Evolutionary conservation across 92 coral and sea anemone species (phyloP), one percentile per base, ranked within the genome.

Genomic region (Palythoa caribaeorum): DNA sequence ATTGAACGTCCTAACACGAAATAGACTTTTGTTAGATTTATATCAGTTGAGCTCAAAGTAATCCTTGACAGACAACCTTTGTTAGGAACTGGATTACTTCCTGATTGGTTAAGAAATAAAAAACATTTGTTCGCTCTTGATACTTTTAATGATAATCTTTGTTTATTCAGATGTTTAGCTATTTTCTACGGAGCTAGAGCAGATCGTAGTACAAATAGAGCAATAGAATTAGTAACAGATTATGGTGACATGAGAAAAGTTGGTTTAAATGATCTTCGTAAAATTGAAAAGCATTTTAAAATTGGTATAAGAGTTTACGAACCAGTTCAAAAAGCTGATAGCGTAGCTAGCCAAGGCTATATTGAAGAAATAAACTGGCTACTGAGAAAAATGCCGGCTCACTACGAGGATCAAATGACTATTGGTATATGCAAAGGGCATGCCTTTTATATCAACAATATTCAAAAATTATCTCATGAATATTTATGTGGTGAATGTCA

Each of bases 1-100:
- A 47, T 81, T 12, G 86, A 81, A 0, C 83, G 83, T 35, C 83
- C 83, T 6, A 78, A 20, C n/a, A 78, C 70, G 19, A 74, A 74
- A 74, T 74, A 60, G 79, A 6, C 1, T 9, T 74, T 74, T 10
- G 79, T 74, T 16, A 40, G 79, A 40, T 74, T 74, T 14, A 44
- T 74, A 14, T 74, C 87, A 1, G 75, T 47, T 14, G 57, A 52
- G 38, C 63, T 70, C 2, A 84, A 84, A 60, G 87, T 40, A 3
- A 60, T 84, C 15, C 78, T 84, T 48, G 78, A 51, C 12, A 13
- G 78, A 1, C 78, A 73, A 39, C 78, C 78, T 17, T 38, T 73
- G 78, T 38, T 73, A n/a, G 78, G 78, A 38, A 53, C 2, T 6
- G 70, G 65, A 3, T 5, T 1, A 20, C 65, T 53, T 13, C 66